Evolutionary conservation across 2,797 vertebrate species (phyloP).

Genomic region (Molossus molossus): DNA sequence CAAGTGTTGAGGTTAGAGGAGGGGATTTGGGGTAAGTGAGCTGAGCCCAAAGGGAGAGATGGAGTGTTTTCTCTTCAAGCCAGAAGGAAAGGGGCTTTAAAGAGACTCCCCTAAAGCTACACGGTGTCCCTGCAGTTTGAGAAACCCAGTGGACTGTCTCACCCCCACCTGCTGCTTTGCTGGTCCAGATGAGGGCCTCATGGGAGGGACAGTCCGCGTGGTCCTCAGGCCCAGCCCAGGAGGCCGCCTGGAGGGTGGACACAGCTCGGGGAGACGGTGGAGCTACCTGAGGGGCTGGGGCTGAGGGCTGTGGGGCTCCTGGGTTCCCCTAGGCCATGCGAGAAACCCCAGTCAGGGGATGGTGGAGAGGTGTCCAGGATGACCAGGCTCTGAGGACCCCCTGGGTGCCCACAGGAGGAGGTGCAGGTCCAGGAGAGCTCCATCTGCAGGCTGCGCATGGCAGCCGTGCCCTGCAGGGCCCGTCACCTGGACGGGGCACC

Average conservation of each 20-base stretch:
- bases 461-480: rapidly evolving
- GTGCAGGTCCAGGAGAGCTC: not conserved
- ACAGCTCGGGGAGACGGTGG: not conserved
- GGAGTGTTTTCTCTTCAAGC: not conserved
- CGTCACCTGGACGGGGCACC: not conserved
- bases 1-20: not conserved
- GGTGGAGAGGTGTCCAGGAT: not conserved
- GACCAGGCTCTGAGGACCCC: not conserved
- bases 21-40: not conserved
- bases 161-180: not conserved
- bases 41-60: not conserved
- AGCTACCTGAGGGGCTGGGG: not conserved
- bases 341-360: not conserved
- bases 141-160: not conserved
- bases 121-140: not conserved
- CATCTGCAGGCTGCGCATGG: not conserved
- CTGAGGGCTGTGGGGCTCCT: not conserved
- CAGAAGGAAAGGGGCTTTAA: conserved; percentile 7
- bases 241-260: not conserved
- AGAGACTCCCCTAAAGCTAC: not conserved
- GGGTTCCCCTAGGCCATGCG: not conserved
- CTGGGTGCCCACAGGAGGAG: not conserved
- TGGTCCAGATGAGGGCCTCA: not conserved
- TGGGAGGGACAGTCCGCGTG: rapidly evolving
- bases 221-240: not conserved